Evolutionary conservation across 2,888 invertebrate genomes (phyloP).

Genomic region (Seira sanloemensis): DNA sequence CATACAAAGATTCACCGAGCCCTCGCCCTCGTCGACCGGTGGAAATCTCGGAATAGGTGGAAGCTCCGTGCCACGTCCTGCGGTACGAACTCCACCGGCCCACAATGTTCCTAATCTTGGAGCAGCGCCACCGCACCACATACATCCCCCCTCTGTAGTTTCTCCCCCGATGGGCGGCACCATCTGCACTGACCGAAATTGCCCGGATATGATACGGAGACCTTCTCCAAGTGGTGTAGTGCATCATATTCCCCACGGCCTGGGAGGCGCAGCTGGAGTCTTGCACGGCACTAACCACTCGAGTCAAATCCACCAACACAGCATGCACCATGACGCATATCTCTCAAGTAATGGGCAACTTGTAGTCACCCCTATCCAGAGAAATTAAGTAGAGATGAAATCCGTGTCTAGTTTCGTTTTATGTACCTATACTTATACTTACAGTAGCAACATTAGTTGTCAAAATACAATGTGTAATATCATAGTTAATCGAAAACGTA

Average conservation of each 20-base stretch:
- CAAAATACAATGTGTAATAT: too few relatives aligned
- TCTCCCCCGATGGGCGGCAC: neutral
- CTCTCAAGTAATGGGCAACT: conserved; percentile 30
- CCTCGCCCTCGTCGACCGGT: neutral
- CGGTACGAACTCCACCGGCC: neutral
- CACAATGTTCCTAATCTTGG: neutral
- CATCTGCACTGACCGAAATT: conserved; percentile 26
- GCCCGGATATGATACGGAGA: conserved; percentile 27
- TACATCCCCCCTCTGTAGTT: neutral
- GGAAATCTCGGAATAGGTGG: neutral
- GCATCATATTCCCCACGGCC: neutral
- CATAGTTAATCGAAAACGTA: too few relatives aligned
- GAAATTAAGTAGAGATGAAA: conserved; percentile 8
- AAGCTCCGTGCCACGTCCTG: neutral
- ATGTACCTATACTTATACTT: too few relatives aligned
- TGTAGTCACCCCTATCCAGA: conserved; percentile 32
- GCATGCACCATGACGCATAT: conserved; percentile 19
- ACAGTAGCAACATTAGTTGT: too few relatives aligned
- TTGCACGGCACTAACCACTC: neutral
- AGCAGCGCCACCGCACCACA: neutral
- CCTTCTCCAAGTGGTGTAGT: neutral
- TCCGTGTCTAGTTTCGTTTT: too few relatives aligned
- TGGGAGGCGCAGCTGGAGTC: neutral
- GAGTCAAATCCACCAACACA: neutral
- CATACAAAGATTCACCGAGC: neutral